These are phyloP conservation scores for Pterocles orientalis DNA, from an alignment of 2,113 vertebrate genomes.

Conservation along the genomic window DNA sequence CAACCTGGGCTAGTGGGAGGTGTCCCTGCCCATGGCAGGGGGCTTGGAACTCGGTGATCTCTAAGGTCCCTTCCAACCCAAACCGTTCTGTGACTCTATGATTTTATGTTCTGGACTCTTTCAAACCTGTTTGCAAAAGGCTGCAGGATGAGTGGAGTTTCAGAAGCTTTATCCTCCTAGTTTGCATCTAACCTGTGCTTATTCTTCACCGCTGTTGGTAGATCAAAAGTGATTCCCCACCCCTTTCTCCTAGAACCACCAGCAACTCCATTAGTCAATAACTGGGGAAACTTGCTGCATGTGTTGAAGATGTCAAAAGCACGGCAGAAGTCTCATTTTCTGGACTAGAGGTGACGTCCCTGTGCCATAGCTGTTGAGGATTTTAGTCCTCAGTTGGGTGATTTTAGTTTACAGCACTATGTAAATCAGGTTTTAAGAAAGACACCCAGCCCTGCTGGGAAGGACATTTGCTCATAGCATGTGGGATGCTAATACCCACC, in stretches of 20 bases:
- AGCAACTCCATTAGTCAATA: background rate
- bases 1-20: no score
- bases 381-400: background rate
- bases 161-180: background rate
- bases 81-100: no score
- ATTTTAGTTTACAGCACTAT: background rate
- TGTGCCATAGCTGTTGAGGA: rapidly evolving
- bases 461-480: background rate
- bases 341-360: background rate
- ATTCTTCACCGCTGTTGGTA: background rate
- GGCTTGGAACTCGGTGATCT: no score
- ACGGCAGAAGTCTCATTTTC: background rate
- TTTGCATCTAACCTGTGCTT: rapidly evolving
- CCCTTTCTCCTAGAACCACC: background rate
- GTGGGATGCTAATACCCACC: background rate
- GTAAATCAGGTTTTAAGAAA: background rate
- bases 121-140: background rate
- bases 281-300: background rate
- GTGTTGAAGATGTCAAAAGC: background rate
- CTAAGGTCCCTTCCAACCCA: no score
- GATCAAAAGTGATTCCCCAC: background rate
- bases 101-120: background rate
- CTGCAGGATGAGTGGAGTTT: background rate
- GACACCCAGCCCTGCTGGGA: background rate
- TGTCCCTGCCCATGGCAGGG: no score